A percentile compares a stretch with the other conserved stretches of the same genome.
Evolutionary conservation across 2,797 vertebrate genomes (phyloP).

Genomic region (Eupleurogrammus muticus): DNA sequence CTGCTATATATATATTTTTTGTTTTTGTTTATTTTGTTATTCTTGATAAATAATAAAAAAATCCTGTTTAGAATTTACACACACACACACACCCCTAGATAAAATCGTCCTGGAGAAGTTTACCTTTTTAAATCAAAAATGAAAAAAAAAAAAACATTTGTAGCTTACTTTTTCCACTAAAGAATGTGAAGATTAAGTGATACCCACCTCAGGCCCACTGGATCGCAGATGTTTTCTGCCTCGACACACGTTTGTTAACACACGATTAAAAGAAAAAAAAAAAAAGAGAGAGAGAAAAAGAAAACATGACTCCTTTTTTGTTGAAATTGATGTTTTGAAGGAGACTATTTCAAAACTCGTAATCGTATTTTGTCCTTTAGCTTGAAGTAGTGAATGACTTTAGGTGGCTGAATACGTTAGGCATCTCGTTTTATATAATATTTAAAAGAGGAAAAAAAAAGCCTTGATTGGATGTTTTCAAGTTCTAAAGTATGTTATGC

Average conservation of each 20-base stretch:
- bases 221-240: slow-evolving; percentile 74
- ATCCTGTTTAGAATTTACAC: slow-evolving; percentile 74
- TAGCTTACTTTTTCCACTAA: slow-evolving; percentile 76
- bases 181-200: slow-evolving; percentile 80
- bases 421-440: slow-evolving; percentile 78
- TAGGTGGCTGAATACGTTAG: slow-evolving; percentile 82
- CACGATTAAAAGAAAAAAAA: slow-evolving; percentile 28
- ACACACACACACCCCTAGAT: slow-evolving; percentile 71
- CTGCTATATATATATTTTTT: slow-evolving; percentile 79
- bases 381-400: slow-evolving; percentile 85
- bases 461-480: slow-evolving; percentile 79
- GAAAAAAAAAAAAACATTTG: slow-evolving; percentile 56
- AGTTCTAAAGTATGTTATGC: slow-evolving; percentile 79
- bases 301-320: slow-evolving; percentile 55
- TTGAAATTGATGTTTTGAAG: slow-evolving; percentile 80
- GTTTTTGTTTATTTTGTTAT: slow-evolving; percentile 67
- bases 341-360: slow-evolving; percentile 75
- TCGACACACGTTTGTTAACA: slow-evolving; percentile 67
- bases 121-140: slow-evolving; percentile 75
- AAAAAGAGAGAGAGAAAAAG: slow-evolving; percentile 10
- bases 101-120: slow-evolving; percentile 70
- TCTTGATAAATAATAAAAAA: slow-evolving; percentile 66
- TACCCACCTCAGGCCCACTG: slow-evolving; percentile 78
- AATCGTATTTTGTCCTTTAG: slow-evolving; percentile 85
- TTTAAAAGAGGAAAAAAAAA: slow-evolving; percentile 15